Evolutionary conservation across 1,140 invertebrate species (phyloP), one percentile per base, ranked within the genome.

Genomic region (Drosophila simulans): DNA sequence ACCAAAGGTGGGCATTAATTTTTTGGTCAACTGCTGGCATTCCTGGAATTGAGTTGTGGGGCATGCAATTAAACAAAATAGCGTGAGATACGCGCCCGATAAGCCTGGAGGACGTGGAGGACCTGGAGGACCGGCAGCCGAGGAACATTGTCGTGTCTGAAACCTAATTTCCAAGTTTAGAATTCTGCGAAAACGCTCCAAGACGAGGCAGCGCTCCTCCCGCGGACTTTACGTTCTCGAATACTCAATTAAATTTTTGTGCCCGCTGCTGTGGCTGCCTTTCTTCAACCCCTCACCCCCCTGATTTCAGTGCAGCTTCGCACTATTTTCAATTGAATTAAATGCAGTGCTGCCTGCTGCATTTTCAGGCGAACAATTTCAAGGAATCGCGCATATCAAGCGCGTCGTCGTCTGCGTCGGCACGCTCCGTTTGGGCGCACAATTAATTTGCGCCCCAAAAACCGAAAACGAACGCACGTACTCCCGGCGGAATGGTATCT

Each of bases 311-410:
- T 45, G 17, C 84, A 62, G 84, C 77, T 89, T 89, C 84, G 84
- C 84, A 89, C 84, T 89, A 89, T 89, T 89, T 89, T 89, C 84
- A 89, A 89, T 89, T 89, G 84, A 89, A 89, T 89, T 89, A 89
- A 89, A 89, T 77, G 80, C 76, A 60, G 69, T 72, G 56, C 64
- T 66, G 66, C 57, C 60, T 73, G 58, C 71, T 74, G 69, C 80
- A 89, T 80, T 84, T 91, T 91, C 89, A 86, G 82, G 89, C 83
- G 90, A 91, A 85, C 86, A 91, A 91, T 91, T 91, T 91, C 90
- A 91, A 91, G 90, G 90, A 91, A 91, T 91, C 82, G 90, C 88
- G 90, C 90, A 91, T 91, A 91, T 91, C 90, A 91, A 91, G 90
- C 90, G 90, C 90, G 86, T 90, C 90, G 83, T 76, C 83, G 83